A percentile compares a stretch with the other conserved stretches of the same genome.
Evolutionary conservation across 2,888 invertebrate species (phyloP).

Genomic region (Parnassius apollo): DNA sequence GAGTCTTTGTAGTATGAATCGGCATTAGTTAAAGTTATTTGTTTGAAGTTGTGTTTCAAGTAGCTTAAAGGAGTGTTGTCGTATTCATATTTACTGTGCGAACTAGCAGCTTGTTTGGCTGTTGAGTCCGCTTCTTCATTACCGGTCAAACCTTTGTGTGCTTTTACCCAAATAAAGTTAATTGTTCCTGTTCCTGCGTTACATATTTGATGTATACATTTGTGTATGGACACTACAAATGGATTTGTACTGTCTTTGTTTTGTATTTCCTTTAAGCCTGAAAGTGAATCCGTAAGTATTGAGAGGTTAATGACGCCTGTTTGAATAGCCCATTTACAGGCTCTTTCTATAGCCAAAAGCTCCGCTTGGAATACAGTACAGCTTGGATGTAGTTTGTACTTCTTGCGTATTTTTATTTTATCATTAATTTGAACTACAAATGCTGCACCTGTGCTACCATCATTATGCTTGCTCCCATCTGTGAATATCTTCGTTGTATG

Average conservation of each 20-base stretch:
- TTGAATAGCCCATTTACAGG: background rate
- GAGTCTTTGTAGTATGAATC: too few relatives aligned
- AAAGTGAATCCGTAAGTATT: background rate
- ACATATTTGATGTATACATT: background rate
- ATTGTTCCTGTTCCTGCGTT: background rate
- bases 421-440: background rate
- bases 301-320: background rate
- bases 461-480: background rate
- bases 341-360: background rate
- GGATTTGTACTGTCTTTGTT: background rate
- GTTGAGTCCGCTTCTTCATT: too few relatives aligned
- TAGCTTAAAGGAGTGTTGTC: too few relatives aligned
- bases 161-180: too few relatives aligned
- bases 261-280: background rate
- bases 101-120: too few relatives aligned
- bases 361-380: background rate
- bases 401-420: too few relatives aligned
- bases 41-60: too few relatives aligned
- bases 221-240: background rate
- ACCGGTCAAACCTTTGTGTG: too few relatives aligned
- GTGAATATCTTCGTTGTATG: background rate
- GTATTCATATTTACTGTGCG: too few relatives aligned
- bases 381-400: background rate
- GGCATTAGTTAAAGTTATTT: too few relatives aligned
- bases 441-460: background rate